Evolutionary conservation across 1,140 invertebrate species (phyloP).

Genomic region (Euschistus heros): DNA sequence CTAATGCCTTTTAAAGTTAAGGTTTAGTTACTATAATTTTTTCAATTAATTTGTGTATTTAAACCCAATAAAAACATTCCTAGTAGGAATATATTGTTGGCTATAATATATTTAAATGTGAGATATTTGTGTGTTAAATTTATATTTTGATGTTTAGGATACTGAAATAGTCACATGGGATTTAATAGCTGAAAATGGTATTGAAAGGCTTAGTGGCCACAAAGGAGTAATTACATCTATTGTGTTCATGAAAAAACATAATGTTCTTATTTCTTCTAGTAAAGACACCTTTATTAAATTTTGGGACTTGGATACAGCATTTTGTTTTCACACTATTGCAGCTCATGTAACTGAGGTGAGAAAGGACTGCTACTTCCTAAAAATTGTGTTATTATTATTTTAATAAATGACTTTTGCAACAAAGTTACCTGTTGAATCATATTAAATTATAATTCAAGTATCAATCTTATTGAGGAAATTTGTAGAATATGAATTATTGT

Average conservation of each 20-base stretch:
- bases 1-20: background rate
- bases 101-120: too few relatives aligned
- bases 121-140: conserved; percentile 11
- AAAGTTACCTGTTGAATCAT: too few relatives aligned
- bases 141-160: conserved; percentile 47
- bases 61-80: background rate
- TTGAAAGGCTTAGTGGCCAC: conserved; percentile 83
- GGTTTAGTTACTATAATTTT: background rate
- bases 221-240: conserved; percentile 84
- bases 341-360: conserved; percentile 63
- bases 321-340: conserved; percentile 89
- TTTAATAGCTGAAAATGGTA: conserved; percentile 77
- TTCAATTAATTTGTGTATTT: background rate
- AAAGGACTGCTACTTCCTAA: background rate
- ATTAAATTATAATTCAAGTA: too few relatives aligned
- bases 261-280: conserved; percentile 78
- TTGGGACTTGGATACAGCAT: conserved; percentile 90
- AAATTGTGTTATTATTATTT: too few relatives aligned
- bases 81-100: background rate
- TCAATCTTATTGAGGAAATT: too few relatives aligned
- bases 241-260: conserved; percentile 60
- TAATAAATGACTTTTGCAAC: too few relatives aligned
- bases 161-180: conserved; percentile 94
- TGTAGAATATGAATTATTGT: too few relatives aligned
- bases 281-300: conserved; percentile 95